These are phyloP conservation scores for Megalops atlanticus DNA, from an alignment of 2,113 vertebrate species.

Conservation along the genomic window DNA sequence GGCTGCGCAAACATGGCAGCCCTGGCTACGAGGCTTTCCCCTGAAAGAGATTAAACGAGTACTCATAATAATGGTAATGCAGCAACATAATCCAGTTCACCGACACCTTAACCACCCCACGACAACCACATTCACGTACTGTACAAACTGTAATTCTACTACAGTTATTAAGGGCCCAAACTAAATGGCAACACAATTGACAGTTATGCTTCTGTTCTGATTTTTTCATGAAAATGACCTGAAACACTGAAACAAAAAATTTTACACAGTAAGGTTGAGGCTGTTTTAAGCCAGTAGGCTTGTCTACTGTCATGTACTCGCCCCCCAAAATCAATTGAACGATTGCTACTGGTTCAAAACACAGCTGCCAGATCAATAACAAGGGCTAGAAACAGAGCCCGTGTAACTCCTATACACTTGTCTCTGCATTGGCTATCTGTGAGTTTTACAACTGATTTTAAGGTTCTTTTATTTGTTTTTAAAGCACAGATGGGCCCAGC, in stretches of 20 bases:
- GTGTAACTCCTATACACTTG: not conserved
- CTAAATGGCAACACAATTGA: too few species aligned
- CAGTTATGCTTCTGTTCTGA: too few species aligned
- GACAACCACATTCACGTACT: too few species aligned
- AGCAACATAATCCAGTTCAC: not conserved
- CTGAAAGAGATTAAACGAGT: not conserved
- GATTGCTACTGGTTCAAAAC: constrained; percentile 33
- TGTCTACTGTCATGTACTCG: too few species aligned
- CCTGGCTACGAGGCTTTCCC: not conserved
- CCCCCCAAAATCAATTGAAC: constrained; percentile 22
- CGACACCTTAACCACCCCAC: too few species aligned
- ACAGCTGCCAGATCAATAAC: not conserved
- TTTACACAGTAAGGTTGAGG: too few species aligned
- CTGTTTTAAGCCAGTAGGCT: too few species aligned
- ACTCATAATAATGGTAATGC: not conserved
- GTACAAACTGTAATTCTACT: too few species aligned
- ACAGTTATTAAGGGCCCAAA: too few species aligned
- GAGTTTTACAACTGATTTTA: not conserved
- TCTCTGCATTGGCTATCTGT: not conserved
- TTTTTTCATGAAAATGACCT: too few species aligned
- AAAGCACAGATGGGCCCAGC: not conserved
- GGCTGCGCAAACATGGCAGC: not conserved
- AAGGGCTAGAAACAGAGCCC: not conserved
- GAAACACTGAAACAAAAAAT: too few species aligned
- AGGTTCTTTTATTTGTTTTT: not conserved